These are phyloP conservation scores for Heliconius hortense DNA, from an alignment of 2,888 invertebrate species.

Conservation along the genomic window DNA sequence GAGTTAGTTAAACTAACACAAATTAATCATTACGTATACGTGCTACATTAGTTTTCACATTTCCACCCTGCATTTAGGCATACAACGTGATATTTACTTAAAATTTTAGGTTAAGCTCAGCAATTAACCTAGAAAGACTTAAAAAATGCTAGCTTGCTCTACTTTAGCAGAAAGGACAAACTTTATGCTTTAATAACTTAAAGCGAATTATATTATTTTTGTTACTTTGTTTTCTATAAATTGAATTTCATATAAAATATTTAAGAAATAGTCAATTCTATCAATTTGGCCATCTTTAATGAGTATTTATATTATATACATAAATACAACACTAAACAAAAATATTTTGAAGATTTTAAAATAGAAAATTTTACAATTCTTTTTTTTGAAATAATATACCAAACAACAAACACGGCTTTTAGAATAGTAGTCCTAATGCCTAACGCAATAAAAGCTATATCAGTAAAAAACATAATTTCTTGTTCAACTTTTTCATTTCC, in stretches of 20 bases:
- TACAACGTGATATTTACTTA: conserved; percentile 21
- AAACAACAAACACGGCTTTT: neutral
- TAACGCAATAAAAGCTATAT: conserved; percentile 12
- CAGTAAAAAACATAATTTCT: conserved; percentile 13
- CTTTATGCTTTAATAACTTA: conserved; percentile 16
- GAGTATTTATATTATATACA: neutral
- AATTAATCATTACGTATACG: neutral
- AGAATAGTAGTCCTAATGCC: conserved; percentile 14
- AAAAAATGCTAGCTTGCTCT: conserved; percentile 27
- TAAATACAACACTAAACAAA: neutral
- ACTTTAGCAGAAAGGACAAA: conserved; percentile 29
- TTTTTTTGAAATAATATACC: conserved; percentile 5
- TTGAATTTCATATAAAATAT: neutral
- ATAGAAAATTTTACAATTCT: neutral
- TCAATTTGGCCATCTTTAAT: neutral
- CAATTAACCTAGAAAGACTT: conserved; percentile 35
- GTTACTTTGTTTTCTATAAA: neutral
- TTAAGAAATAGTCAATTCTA: neutral
- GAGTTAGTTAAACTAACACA: neutral
- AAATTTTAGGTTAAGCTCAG: conserved; percentile 33
- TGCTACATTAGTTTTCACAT: conserved; percentile 3
- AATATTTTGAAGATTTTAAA: conserved; percentile 5
- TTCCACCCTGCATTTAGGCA: conserved; percentile 20
- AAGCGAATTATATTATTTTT: conserved; percentile 20
- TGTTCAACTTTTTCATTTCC: conserved; percentile 35